These are phyloP conservation scores for Reinhardtius hippoglossoides DNA, from an alignment of 2,113 vertebrate genomes.

Conservation along the genomic window DNA sequence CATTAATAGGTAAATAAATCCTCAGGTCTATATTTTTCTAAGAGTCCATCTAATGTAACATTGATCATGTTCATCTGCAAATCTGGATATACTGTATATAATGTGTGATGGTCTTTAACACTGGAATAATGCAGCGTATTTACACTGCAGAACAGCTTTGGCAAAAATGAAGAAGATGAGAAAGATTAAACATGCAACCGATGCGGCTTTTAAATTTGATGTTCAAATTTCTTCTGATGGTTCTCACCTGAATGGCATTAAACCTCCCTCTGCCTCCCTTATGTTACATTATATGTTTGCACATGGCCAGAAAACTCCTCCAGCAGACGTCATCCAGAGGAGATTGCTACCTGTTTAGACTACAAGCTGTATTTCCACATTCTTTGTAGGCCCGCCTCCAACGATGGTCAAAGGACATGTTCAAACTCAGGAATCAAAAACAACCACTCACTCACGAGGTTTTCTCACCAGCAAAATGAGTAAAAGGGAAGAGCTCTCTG, in stretches of 20 bases:
- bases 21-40: too few relatives aligned
- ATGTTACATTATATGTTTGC: not conserved
- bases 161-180: too few relatives aligned
- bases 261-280: not conserved
- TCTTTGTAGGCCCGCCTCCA: not conserved
- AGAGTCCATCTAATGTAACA: too few relatives aligned
- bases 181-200: not conserved
- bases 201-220: too few relatives aligned
- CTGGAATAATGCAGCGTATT: too few relatives aligned
- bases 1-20: too few relatives aligned
- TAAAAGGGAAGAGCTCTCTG: not conserved
- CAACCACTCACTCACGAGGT: not conserved
- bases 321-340: not conserved
- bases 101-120: too few relatives aligned
- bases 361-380: constrained; percentile 9
- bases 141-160: too few relatives aligned
- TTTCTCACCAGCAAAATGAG: not conserved
- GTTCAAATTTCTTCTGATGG: too few relatives aligned
- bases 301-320: not conserved
- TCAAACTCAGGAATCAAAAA: not conserved
- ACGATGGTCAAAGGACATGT: not conserved
- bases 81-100: too few relatives aligned
- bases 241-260: not conserved
- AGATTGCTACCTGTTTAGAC: not conserved
- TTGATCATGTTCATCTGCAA: too few relatives aligned